Conservation (phyloP, 2,888 invertebrate genomes). For the Molorchus minor region DNA sequence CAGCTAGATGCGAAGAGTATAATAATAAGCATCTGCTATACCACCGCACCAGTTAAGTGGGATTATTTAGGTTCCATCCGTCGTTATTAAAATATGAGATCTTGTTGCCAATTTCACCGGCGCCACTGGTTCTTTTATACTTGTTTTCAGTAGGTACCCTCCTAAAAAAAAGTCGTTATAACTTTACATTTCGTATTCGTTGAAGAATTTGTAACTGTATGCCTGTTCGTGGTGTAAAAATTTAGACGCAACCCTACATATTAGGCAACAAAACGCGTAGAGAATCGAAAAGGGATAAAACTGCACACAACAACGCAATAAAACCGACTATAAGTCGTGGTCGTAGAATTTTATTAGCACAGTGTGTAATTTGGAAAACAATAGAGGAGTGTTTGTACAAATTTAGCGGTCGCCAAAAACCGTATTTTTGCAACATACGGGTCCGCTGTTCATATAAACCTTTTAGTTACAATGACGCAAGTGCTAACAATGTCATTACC, state of each 20-base stretch:
- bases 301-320: constrained; percentile 34
- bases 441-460: constrained; percentile 27
- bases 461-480: constrained; percentile 31
- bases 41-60: too few species aligned
- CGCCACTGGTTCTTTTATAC: too few species aligned
- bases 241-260: constrained; percentile 4
- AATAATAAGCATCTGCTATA: too few species aligned
- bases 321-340: constrained; percentile 38
- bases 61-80: too few species aligned
- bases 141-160: too few species aligned
- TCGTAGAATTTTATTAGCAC: constrained; percentile 35
- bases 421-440: constrained; percentile 43
- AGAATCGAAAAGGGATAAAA: constrained; percentile 27
- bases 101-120: too few species aligned
- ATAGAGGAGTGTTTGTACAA: constrained; percentile 37
- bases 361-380: constrained; percentile 38
- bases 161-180: too few species aligned
- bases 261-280: constrained; percentile 14
- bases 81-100: too few species aligned
- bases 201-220: constrained; percentile 5
- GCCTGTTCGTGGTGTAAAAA: constrained; percentile 9
- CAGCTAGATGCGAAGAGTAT: too few species aligned
- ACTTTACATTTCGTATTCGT: too few species aligned
- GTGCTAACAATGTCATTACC: constrained; percentile 29
- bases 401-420: constrained; percentile 42